Conservation (phyloP, 2,797 vertebrate genomes). For the Coregonus suidteri region DNA sequence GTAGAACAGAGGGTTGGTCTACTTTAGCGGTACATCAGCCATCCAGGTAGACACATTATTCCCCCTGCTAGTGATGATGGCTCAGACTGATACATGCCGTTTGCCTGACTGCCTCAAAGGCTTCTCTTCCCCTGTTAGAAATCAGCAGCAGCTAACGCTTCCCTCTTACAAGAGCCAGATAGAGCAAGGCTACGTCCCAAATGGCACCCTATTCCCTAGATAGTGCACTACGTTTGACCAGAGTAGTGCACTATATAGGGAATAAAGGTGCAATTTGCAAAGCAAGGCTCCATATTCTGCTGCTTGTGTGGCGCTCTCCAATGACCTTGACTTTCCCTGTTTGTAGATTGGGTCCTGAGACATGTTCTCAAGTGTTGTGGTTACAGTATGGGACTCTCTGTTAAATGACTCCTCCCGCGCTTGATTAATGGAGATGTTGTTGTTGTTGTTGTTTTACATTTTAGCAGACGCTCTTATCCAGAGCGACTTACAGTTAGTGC, state of each 20-base stretch:
- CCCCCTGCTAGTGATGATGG: slow-evolving; percentile 12
- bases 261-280: neutral
- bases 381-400: slow-evolving; percentile 1
- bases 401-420: slow-evolving; percentile 10
- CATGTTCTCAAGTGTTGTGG: slow-evolving; percentile 15
- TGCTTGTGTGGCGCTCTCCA: neutral
- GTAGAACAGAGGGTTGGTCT: slow-evolving; percentile 34
- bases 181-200: neutral
- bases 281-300: neutral
- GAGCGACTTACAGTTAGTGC: too few relatives aligned
- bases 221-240: neutral
- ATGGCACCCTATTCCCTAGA: neutral
- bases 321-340: slow-evolving; percentile 39
- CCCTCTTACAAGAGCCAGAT: neutral
- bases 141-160: slow-evolving; percentile 30
- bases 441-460: neutral
- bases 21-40: slow-evolving; percentile 36
- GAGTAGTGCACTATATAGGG: neutral
- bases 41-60: slow-evolving; percentile 44
- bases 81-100: slow-evolving; percentile 19
- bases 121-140: slow-evolving; percentile 18
- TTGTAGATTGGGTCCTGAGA: neutral
- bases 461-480: too few relatives aligned
- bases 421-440: neutral
- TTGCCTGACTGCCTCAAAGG: neutral